Percentiles rank a stretch among this genome's conserved stretches.
These are phyloP conservation scores for Lynx canadensis DNA, from an alignment of 2,113 vertebrate species.

Conservation along the genomic window DNA sequence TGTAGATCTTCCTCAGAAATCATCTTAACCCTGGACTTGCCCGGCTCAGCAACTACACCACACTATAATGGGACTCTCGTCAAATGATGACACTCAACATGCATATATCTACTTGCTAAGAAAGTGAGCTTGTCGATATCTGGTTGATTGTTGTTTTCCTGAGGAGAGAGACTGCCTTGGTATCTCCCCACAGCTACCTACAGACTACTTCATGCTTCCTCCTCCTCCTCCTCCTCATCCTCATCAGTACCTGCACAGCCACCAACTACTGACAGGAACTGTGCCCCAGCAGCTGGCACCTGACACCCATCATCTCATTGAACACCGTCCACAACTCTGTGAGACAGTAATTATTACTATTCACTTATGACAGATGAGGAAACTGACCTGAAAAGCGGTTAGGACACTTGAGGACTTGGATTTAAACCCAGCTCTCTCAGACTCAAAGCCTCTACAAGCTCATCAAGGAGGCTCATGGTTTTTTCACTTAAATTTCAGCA, in stretches of 20 bases:
- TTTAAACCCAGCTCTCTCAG: neutral
- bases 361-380: neutral
- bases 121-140: neutral
- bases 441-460: neutral
- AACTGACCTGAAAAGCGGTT: neutral
- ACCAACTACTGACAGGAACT: rapidly evolving
- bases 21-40: neutral
- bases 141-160: neutral
- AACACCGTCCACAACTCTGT: neutral
- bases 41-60: neutral
- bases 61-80: neutral
- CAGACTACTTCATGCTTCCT: neutral
- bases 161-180: neutral
- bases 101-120: neutral
- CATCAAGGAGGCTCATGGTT: neutral
- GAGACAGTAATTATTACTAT: too few relatives aligned
- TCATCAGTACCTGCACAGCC: neutral
- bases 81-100: neutral
- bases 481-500: neutral
- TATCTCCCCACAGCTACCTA: neutral
- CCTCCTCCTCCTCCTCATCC: neutral
- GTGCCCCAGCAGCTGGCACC: too few relatives aligned
- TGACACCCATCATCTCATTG: neutral
- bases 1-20: neutral
- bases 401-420: neutral